Evolutionary conservation across 2,113 vertebrate genomes (phyloP).

Genomic region (Oryzias javanicus): DNA sequence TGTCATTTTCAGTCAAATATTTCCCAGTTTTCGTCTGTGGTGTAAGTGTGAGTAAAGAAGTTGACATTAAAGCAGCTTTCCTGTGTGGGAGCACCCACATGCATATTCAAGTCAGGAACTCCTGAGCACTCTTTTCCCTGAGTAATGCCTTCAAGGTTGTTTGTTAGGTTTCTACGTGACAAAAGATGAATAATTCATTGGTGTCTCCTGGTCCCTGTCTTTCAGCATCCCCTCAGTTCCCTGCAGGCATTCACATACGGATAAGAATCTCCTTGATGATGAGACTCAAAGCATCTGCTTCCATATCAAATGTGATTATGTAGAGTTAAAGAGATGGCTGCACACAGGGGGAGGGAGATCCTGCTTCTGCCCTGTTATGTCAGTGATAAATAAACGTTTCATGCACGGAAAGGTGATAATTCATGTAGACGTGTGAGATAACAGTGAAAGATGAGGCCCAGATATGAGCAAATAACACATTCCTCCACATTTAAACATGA

Average conservation of each 20-base stretch:
- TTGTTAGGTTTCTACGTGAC: slow-evolving; percentile 24
- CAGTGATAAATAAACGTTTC: slow-evolving; percentile 2
- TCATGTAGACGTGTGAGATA: neutral
- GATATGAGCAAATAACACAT: neutral
- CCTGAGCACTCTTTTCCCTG: slow-evolving; percentile 9
- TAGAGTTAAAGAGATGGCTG: slow-evolving; percentile 8
- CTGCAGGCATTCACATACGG: slow-evolving; percentile 39
- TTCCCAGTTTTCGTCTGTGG: no score
- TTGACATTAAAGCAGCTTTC: no score
- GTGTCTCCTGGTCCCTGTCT: slow-evolving; percentile 16
- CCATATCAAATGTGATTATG: slow-evolving; percentile 27
- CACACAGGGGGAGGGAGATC: slow-evolving; percentile 1
- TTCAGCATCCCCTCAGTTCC: slow-evolving; percentile 26
- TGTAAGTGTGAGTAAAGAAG: no score
- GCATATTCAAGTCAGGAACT: neutral
- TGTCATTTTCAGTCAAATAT: no score
- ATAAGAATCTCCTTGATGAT: slow-evolving; percentile 28
- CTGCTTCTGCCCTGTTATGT: neutral
- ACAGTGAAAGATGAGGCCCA: neutral
- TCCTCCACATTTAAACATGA: neutral
- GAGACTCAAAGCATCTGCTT: slow-evolving; percentile 37
- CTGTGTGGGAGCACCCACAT: neutral
- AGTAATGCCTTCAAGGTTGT: slow-evolving; percentile 31
- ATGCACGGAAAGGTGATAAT: slow-evolving; percentile 3
- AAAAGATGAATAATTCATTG: slow-evolving; percentile 66